Percentiles rank a stretch among this genome's conserved stretches.
phyloP scores from a whole-genome alignment of 1,140 invertebrate genomes.

The Lepidurus couesii region DNA sequence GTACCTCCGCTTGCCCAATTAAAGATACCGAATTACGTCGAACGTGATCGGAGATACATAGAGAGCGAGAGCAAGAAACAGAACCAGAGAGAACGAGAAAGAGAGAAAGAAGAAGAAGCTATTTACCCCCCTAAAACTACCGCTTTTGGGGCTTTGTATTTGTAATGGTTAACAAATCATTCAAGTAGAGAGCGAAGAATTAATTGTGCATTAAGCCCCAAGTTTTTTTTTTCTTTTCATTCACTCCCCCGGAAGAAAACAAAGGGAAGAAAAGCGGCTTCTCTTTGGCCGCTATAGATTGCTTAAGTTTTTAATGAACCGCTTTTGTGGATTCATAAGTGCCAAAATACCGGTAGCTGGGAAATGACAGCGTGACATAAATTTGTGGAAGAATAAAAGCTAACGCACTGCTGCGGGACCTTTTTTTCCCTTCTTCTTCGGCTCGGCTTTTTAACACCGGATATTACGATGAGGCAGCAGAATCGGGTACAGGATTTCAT shows the following conservation, averaged over 20 bases:
- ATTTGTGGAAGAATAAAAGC: not conserved
- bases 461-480: constrained; percentile 19
- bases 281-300: not conserved
- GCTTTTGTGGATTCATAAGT: constrained; percentile 15
- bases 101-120: not conserved
- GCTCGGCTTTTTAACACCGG: constrained; percentile 4
- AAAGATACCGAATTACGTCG: constrained; percentile 22
- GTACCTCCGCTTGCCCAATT: constrained; percentile 12
- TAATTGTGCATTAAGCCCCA: not conserved
- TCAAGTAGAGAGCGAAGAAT: not conserved
- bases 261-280: not conserved
- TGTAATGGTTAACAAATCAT: constrained; percentile 1
- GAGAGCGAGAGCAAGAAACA: not conserved
- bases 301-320: constrained; percentile 6
- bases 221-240: not conserved
- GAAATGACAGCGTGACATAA: constrained; percentile 9
- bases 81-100: not conserved
- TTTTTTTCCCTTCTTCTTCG: not conserved
- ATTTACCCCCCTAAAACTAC: not conserved
- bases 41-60: constrained; percentile 22
- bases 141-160: not conserved
- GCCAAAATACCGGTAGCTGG: constrained; percentile 10
- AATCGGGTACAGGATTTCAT: constrained; percentile 1
- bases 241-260: not conserved
- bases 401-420: not conserved